phyloP scores from a whole-genome alignment of 2,888 invertebrate species.

The Archaeoteleia sp. region DNA sequence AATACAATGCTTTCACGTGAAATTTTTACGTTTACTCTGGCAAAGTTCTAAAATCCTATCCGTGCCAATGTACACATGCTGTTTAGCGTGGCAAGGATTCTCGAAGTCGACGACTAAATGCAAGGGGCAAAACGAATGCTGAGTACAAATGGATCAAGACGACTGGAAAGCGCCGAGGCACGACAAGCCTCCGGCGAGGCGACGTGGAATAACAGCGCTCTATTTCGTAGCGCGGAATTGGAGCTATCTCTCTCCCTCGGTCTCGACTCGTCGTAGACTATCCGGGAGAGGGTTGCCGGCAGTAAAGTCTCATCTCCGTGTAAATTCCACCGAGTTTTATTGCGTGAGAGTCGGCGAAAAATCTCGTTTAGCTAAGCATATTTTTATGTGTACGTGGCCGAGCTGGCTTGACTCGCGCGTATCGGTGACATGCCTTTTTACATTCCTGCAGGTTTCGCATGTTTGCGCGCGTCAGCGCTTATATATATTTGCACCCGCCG shows the following conservation, averaged over 20 bases:
- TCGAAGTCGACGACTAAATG: slow-evolving; percentile 16
- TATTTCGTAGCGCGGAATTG: slow-evolving; percentile 54
- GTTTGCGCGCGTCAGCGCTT: background rate
- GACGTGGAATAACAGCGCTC: slow-evolving; percentile 51
- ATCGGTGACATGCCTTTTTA: slow-evolving; percentile 20
- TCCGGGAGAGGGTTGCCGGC: slow-evolving; percentile 14
- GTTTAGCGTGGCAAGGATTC: slow-evolving; percentile 30
- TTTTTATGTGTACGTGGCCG: slow-evolving; percentile 49
- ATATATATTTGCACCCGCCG: background rate
- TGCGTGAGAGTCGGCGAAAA: slow-evolving; percentile 32
- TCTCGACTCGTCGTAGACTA: slow-evolving; percentile 29
- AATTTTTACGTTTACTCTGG: too few species aligned
- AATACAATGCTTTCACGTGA: too few species aligned
- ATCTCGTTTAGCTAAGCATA: slow-evolving; percentile 58
- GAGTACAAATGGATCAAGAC: slow-evolving; percentile 19
- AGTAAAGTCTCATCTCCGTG: slow-evolving; percentile 58
- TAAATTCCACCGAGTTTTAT: slow-evolving; percentile 62
- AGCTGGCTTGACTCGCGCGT: slow-evolving; percentile 3
- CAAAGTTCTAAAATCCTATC: too few species aligned
- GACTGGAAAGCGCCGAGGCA: background rate
- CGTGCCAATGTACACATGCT: slow-evolving; percentile 5
- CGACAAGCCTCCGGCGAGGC: slow-evolving; percentile 32
- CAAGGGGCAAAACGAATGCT: slow-evolving; percentile 6
- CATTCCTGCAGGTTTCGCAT: slow-evolving; percentile 1
- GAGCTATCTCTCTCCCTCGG: slow-evolving; percentile 54